These are phyloP conservation scores for Hydrotaea cyrtoneurina DNA, from an alignment of 2,888 invertebrate species.

Conservation along the genomic window DNA sequence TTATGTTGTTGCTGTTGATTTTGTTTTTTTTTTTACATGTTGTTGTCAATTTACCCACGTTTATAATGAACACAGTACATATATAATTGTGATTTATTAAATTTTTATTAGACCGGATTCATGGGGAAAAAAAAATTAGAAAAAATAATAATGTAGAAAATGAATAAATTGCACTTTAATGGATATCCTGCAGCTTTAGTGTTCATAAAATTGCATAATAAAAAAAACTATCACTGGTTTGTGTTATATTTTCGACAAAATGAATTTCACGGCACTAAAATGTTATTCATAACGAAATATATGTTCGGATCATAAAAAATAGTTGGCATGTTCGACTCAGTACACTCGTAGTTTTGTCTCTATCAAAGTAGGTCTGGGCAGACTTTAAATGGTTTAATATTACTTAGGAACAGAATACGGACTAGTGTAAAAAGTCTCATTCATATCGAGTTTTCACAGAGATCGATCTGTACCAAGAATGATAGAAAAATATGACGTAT, in stretches of 20 bases:
- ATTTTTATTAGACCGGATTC: constrained; percentile 33
- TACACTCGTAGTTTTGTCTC: too few relatives aligned
- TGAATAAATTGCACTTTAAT: constrained; percentile 19
- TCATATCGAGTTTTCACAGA: too few relatives aligned
- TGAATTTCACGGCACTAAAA: background rate
- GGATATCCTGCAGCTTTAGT: constrained; percentile 28
- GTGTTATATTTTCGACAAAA: background rate
- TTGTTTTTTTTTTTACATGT: background rate
- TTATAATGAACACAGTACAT: background rate
- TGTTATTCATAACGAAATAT: background rate
- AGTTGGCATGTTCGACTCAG: too few relatives aligned
- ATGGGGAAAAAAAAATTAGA: background rate
- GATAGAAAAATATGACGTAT: too few relatives aligned
- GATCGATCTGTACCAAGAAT: too few relatives aligned
- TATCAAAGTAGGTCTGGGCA: too few relatives aligned
- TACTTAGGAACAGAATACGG: too few relatives aligned
- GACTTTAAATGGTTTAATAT: too few relatives aligned
- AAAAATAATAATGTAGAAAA: background rate
- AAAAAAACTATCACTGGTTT: background rate
- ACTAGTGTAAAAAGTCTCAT: too few relatives aligned
- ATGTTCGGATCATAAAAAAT: background rate
- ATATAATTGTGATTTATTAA: constrained; percentile 36
- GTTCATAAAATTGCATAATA: background rate
- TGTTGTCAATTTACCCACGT: background rate
- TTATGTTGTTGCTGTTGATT: background rate